Conservation (phyloP, 2,888 invertebrate genomes). For the Phanerotoma sp. region DNA sequence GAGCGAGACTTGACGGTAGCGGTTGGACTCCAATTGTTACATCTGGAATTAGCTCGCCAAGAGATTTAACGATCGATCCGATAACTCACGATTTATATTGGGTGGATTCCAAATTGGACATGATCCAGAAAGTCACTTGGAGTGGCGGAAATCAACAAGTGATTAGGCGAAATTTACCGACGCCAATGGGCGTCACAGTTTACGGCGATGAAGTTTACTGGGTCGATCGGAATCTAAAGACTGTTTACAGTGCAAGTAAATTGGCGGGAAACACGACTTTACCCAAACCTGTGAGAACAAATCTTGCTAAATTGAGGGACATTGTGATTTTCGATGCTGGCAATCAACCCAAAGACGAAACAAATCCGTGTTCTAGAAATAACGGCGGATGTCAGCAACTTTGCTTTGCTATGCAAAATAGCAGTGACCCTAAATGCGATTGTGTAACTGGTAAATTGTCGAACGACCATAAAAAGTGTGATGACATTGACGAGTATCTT, state of each 20-base stretch:
- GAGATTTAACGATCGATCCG: conserved; percentile 90
- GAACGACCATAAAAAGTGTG: conserved; percentile 71
- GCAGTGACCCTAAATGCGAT: conserved; percentile 74
- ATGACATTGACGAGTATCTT: conserved; percentile 82
- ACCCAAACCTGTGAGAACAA: conserved; percentile 75
- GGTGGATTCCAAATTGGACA: conserved; percentile 94
- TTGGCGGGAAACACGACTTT: conserved; percentile 70
- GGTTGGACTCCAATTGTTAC: conserved; percentile 85
- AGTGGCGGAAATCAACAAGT: conserved; percentile 79
- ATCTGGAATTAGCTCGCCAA: conserved; percentile 86
- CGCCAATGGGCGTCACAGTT: conserved; percentile 91
- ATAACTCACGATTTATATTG: conserved; percentile 94
- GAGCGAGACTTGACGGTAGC: conserved; percentile 83
- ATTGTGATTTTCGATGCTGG: conserved; percentile 88
- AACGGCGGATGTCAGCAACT: conserved; percentile 91
- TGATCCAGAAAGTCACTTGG: conserved; percentile 89
- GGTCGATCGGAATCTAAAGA: conserved; percentile 90
- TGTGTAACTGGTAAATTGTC: conserved; percentile 86
- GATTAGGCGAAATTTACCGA: conserved; percentile 84
- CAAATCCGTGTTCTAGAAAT: conserved; percentile 75
- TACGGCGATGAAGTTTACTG: conserved; percentile 83
- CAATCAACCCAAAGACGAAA: conserved; percentile 82
- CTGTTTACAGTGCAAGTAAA: conserved; percentile 80
- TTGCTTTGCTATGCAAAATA: conserved; percentile 88
- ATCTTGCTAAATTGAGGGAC: conserved; percentile 82